phyloP scores from a whole-genome alignment of 2,797 vertebrate species.

The Takifugu rubripes region DNA sequence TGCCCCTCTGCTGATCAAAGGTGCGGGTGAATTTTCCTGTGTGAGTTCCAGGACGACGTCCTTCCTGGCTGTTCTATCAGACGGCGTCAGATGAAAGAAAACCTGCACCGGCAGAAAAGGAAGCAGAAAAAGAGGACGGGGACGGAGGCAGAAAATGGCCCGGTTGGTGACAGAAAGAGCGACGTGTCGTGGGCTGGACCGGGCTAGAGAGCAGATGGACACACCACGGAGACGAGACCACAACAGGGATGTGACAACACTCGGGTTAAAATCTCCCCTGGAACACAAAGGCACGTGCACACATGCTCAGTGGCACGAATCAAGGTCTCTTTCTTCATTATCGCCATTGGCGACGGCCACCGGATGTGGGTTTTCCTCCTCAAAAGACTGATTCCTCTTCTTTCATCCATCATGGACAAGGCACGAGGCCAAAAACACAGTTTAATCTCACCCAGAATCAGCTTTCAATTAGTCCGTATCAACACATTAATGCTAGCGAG shows the following conservation, averaged over 20 bases:
- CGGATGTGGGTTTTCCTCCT: conserved; percentile 1
- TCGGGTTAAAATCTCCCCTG: conserved; percentile 72
- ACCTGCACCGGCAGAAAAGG: neutral
- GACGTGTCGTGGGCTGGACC: conserved; percentile 47
- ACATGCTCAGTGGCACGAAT: conserved; percentile 33
- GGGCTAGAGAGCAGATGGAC: conserved; percentile 68
- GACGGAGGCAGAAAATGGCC: conserved; percentile 5
- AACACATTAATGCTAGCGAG: neutral
- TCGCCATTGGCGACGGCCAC: conserved; percentile 13
- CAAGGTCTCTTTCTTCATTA: conserved; percentile 52
- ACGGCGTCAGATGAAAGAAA: too few relatives aligned
- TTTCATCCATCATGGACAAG: too few relatives aligned
- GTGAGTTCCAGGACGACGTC: conserved; percentile 10
- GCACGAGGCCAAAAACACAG: too few relatives aligned
- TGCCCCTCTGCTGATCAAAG: conserved; percentile 11
- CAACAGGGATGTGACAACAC: conserved; percentile 69
- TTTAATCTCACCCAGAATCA: too few relatives aligned
- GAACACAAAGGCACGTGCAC: conserved; percentile 24
- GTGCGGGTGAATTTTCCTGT: conserved; percentile 4
- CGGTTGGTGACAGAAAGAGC: conserved; percentile 26
- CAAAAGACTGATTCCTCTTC: neutral
- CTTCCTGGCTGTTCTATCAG: neutral
- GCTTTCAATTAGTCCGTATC: neutral
- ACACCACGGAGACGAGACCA: conserved; percentile 60
- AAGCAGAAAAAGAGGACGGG: neutral